Evolutionary conservation across 1,140 invertebrate genomes (phyloP).

Genomic region (Oscheius sp.): DNA sequence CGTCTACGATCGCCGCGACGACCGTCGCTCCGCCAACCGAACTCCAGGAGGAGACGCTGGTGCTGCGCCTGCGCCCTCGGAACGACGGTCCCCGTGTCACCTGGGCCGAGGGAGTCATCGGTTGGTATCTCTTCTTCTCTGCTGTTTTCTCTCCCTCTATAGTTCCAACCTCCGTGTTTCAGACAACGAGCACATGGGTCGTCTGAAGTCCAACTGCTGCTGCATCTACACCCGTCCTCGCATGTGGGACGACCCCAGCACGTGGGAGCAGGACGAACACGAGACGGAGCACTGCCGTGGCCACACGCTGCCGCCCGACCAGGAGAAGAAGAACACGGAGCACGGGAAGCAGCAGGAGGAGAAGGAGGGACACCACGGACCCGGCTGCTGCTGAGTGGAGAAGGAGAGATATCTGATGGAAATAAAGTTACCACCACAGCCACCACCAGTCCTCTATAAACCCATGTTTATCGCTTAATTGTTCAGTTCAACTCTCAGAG

Average conservation of each 20-base stretch:
- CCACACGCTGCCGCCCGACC: slow-evolving; percentile 45
- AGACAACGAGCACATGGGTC: slow-evolving; percentile 51
- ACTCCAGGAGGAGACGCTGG: slow-evolving; percentile 24
- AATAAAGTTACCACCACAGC: too few species aligned
- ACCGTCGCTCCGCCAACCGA: background rate
- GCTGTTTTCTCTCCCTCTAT: background rate
- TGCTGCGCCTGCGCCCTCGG: slow-evolving; percentile 34
- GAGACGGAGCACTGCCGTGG: slow-evolving; percentile 56
- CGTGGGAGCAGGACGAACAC: slow-evolving; percentile 49
- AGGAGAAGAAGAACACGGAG: background rate
- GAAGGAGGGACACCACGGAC: too few species aligned
- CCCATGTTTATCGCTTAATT: too few species aligned
- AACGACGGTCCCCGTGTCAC: slow-evolving; percentile 42
- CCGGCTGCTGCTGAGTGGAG: too few species aligned
- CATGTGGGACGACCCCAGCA: slow-evolving; percentile 50
- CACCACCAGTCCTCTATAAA: too few species aligned
- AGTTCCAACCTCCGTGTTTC: slow-evolving; percentile 4
- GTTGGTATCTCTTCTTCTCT: background rate
- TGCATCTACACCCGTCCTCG: slow-evolving; percentile 52
- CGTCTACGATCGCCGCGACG: background rate
- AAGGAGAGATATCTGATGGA: too few species aligned
- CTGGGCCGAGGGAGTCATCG: slow-evolving; percentile 31
- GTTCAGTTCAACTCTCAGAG: too few species aligned
- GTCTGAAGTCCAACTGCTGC: slow-evolving; percentile 53
- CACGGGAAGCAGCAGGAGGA: background rate